phyloP scores from a whole-genome alignment of 2,113 vertebrate genomes.

The Zosterops pallidus region DNA sequence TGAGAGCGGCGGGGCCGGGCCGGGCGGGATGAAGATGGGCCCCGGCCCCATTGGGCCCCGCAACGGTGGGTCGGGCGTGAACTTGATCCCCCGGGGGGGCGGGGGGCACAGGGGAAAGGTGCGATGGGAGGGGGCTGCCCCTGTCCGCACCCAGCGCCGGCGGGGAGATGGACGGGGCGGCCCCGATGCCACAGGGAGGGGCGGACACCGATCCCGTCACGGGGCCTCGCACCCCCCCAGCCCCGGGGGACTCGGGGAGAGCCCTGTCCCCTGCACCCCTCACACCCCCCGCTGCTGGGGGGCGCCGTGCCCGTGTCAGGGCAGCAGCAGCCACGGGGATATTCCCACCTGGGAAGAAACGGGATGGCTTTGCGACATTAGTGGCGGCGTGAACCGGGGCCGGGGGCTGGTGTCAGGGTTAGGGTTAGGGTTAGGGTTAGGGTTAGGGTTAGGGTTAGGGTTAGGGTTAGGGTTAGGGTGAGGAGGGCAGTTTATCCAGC shows the following conservation, averaged over 20 bases:
- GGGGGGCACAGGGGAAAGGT: neutral
- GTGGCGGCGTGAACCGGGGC: neutral
- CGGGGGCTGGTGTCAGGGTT: neutral
- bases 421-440: no score
- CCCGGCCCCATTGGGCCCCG: conserved; percentile 76
- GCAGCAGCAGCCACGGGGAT: neutral
- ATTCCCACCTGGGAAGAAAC: neutral
- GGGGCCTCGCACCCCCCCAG: neutral
- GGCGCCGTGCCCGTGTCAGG: neutral
- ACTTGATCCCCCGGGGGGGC: conserved; percentile 74
- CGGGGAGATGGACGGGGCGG: neutral
- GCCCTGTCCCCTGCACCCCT: neutral
- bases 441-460: no score
- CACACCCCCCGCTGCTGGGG: neutral
- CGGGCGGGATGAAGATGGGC: conserved; percentile 40
- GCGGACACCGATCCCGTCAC: neutral
- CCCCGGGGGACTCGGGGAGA: no score
- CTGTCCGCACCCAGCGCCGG: neutral
- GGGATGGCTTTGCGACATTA: no score
- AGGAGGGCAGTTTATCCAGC: neutral
- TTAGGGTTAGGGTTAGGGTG: no score
- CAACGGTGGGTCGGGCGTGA: conserved; percentile 82
- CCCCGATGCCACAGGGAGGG: neutral
- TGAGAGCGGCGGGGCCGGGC: neutral
- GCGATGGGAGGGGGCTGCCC: neutral